Evolutionary conservation across 2,113 vertebrate species (phyloP).

Genomic region (Ochotona curzoniae): DNA sequence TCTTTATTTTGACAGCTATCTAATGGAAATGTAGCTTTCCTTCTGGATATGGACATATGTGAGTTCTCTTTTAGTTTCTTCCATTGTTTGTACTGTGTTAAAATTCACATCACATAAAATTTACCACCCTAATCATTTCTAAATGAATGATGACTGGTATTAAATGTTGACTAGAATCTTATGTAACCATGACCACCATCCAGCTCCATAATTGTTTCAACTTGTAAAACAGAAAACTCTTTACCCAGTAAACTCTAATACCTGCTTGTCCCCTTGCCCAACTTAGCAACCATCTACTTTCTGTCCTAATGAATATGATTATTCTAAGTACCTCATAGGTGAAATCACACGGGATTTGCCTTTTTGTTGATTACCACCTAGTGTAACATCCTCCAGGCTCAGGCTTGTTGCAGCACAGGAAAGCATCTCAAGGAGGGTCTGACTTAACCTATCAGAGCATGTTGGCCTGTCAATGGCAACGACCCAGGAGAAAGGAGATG

Average conservation of each 20-base stretch:
- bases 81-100: background rate
- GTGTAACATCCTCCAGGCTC: background rate
- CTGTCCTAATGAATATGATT: background rate
- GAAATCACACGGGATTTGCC: background rate
- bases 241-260: background rate
- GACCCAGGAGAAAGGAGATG: background rate
- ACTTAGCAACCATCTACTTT: background rate
- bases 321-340: background rate
- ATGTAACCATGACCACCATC: background rate
- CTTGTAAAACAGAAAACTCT: background rate
- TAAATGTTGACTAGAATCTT: background rate
- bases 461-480: background rate
- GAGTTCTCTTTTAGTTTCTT: background rate
- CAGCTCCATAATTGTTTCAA: background rate
- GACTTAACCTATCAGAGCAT: background rate
- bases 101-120: background rate
- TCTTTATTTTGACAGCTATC: background rate
- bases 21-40: background rate
- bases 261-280: background rate
- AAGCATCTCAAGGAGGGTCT: slow-evolving; percentile 8
- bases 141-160: background rate
- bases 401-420: background rate
- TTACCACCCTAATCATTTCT: background rate
- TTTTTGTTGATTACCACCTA: background rate
- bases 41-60: background rate